Evolutionary conservation across 2,888 invertebrate genomes (phyloP).

Genomic region (Helicoverpa assulta): DNA sequence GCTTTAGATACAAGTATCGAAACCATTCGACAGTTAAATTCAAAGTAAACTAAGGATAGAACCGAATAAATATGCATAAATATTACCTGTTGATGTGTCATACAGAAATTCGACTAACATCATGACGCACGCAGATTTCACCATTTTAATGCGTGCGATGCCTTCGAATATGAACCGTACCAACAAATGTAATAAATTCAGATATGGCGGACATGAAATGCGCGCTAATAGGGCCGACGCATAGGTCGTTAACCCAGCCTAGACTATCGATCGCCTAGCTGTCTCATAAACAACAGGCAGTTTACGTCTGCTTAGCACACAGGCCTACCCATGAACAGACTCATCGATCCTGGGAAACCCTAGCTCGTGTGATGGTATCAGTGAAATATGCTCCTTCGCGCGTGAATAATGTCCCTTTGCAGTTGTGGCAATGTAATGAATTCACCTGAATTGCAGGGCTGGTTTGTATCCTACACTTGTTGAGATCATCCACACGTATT

Average conservation of each 20-base stretch:
- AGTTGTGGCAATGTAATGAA: slow-evolving; percentile 7
- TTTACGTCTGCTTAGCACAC: slow-evolving; percentile 22
- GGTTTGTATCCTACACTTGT: slow-evolving; percentile 41
- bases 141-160: background rate
- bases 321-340: slow-evolving; percentile 15
- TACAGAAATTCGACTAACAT: background rate
- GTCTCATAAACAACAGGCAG: slow-evolving; percentile 27
- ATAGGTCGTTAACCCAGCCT: slow-evolving; percentile 45
- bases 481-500: slow-evolving; percentile 12
- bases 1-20: background rate
- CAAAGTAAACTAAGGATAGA: background rate
- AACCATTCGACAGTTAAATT: background rate
- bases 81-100: slow-evolving; percentile 3
- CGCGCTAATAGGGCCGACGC: slow-evolving; percentile 30
- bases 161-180: background rate
- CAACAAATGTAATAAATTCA: slow-evolving; percentile 8
- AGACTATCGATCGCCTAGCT: slow-evolving; percentile 40
- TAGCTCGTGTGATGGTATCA: slow-evolving; percentile 1
- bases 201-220: slow-evolving; percentile 29
- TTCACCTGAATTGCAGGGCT: slow-evolving; percentile 20
- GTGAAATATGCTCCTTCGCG: slow-evolving; percentile 2
- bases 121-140: background rate
- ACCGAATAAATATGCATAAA: background rate
- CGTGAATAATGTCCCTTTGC: slow-evolving; percentile 18
- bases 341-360: slow-evolving; percentile 47